Base-by-base conservation (phyloP, 2,113 vertebrate species). In the Brachyistius frenatus region DNA sequence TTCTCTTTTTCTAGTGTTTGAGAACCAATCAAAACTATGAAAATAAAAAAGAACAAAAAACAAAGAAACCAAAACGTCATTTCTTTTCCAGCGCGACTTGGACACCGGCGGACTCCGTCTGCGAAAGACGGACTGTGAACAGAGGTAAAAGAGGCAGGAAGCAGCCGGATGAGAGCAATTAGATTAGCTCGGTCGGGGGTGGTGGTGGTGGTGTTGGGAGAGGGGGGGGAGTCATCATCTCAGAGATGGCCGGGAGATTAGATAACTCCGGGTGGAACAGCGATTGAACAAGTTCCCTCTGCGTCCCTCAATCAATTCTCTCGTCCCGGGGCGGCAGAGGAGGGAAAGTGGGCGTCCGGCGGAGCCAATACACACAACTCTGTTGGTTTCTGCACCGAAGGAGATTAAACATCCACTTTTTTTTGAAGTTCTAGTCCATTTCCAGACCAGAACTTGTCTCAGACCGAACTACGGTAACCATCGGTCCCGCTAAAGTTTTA, bases 211-310 rank as follows among this genome's bases (percentile, higher is more conserved):
- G 61, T 77, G n/a, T n/a, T n/a, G n/a, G n/a, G n/a, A n/a, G n/a
- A n/a, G n/a, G n/a, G n/a, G n/a, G n/a, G n/a, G n/a, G n/a, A 66
- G 41, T 63, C 63, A 66, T 86, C 85, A 67, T 76, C 68, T 53
- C 7, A 44, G 76, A 62, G 76, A 79, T 69, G 74, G 47, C 46
- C 50, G 49, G 70, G 36, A 65, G 80, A 82, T 84, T 52, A 86
- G 74, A 86, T 79, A 81, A 58, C 53, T 71, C 39, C 31, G 16
- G 23, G 33, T 64, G 33, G 33, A 70, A 66, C 55, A 80, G 55
- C 60, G 10, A 67, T 15, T 54, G 53, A 77, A 76, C 78, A 55
- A 76, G 60, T 36, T 77, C 23, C 9, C 15, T 62, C 63, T 70
- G 47, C 69, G 63, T 58, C 65, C 23, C 52, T 73, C 41, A 69